Base-by-base conservation (phyloP, 2,888 invertebrate species). In the Drosophila buzzatii region DNA sequence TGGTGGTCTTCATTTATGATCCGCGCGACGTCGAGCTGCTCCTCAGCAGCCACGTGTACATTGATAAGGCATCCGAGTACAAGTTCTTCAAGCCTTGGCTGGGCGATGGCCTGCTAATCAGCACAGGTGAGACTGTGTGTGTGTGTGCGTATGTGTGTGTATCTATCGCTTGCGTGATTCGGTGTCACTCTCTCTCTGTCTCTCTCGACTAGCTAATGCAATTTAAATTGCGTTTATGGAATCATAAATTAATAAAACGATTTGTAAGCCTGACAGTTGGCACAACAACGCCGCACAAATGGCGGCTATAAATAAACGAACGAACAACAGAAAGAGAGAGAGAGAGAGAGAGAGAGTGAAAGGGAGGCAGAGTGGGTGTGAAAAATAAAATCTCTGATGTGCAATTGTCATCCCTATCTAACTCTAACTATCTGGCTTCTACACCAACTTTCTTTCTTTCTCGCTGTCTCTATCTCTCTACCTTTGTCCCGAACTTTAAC, bases 71-170 rank as follows among this genome's bases (percentile, higher is more conserved):
- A 31, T 93, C 95, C 14, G 97, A 97, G 89, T 97, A 97, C 93
- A 94, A 95, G 84, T 96, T 97, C 94, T 97, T 97, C 93, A 95
- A 96, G 90, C 97, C 97, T 44, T 97, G 97, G 97, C 95, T 97
- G 68, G 97, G 97, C 91, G 95, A 97, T 85, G 97, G 97, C 87
- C 95, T 97, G 10, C 95, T 97, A 35, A 97, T 97, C 89, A 97
- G 97, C 84, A 95, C 96, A 78, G 97, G 97, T 95, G 60, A 76
- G 71, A 68, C 6, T 18, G 14, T 49, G 31, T 41, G 18, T 14
- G 20, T 16, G 52, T 18, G 31, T 31, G 58, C 12, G n/a, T 27
- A 0, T 4, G 27, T 27, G 27, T 27, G 27, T 23, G 23, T 42
- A 4, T 45, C 4, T 23, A 4, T 47, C 10, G 23, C 56, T n/a